phyloP scores from a whole-genome alignment of 2,113 vertebrate genomes.

The Polyodon spathula region DNA sequence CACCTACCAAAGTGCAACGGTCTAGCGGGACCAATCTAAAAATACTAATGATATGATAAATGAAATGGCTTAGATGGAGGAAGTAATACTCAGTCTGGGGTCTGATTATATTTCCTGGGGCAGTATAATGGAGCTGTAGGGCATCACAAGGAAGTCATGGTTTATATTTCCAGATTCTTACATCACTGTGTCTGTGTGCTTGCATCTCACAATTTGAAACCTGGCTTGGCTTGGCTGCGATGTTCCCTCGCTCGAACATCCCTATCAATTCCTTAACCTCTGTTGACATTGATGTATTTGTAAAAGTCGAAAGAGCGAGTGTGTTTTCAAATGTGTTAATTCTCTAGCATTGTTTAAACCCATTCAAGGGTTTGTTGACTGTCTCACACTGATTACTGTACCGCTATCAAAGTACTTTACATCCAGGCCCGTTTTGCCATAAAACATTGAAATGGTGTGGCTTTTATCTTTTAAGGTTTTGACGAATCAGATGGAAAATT shows the following conservation, averaged over 20 bases:
- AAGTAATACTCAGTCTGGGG: conserved; percentile 37
- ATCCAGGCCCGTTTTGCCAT: no score
- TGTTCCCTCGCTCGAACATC: background rate
- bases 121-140: conserved; percentile 42
- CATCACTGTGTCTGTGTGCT: conserved; percentile 34
- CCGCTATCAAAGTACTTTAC: no score
- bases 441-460: no score
- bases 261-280: conserved; percentile 10
- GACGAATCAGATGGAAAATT: no score
- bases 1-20: conserved; percentile 30
- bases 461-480: no score
- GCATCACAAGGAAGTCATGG: conserved; percentile 48
- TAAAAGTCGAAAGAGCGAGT: conserved; percentile 3
- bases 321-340: no score
- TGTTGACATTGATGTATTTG: conserved; percentile 14
- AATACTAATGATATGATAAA: conserved; percentile 42
- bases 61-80: conserved; percentile 40
- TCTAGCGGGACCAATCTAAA: conserved; percentile 34
- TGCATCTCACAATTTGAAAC: conserved; percentile 6
- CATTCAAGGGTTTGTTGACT: no score
- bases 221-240: background rate
- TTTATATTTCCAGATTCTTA: conserved; percentile 58
- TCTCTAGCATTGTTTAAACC: no score
- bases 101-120: conserved; percentile 51
- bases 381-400: no score